phyloP scores from a whole-genome alignment of 2,888 invertebrate species.

The Oligia strigilis region DNA sequence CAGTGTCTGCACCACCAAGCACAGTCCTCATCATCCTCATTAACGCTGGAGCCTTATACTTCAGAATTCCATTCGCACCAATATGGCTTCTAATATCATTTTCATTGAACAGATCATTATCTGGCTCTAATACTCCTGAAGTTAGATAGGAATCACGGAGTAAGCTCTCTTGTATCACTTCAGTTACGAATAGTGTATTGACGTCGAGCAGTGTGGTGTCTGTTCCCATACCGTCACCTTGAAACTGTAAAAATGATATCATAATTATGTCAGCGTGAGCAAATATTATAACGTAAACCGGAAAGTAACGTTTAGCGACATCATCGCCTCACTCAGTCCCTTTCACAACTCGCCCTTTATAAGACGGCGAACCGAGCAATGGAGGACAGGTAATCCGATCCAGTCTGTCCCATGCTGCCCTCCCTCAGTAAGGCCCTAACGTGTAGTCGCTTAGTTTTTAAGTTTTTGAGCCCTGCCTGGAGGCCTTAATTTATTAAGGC shows the following conservation, averaged over 20 bases:
- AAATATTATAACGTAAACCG: background rate
- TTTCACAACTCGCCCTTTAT: background rate
- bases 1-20: slow-evolving; percentile 72
- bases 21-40: slow-evolving; percentile 78
- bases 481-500: background rate
- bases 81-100: slow-evolving; percentile 73
- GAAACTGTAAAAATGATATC: slow-evolving; percentile 72
- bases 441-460: background rate
- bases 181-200: slow-evolving; percentile 81
- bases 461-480: background rate
- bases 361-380: background rate
- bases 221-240: slow-evolving; percentile 64
- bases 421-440: too few relatives aligned
- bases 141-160: slow-evolving; percentile 75
- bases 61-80: slow-evolving; percentile 73
- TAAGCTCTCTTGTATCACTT: slow-evolving; percentile 84
- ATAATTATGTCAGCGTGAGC: background rate
- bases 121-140: slow-evolving; percentile 71
- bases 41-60: slow-evolving; percentile 82
- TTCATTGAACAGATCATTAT: slow-evolving; percentile 73
- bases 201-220: slow-evolving; percentile 77
- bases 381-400: too few relatives aligned
- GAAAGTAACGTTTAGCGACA: background rate
- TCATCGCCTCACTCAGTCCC: background rate
- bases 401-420: too few relatives aligned